Base-by-base conservation (phyloP, 2,113 vertebrate genomes). In the Erythrocercus mccallii region DNA sequence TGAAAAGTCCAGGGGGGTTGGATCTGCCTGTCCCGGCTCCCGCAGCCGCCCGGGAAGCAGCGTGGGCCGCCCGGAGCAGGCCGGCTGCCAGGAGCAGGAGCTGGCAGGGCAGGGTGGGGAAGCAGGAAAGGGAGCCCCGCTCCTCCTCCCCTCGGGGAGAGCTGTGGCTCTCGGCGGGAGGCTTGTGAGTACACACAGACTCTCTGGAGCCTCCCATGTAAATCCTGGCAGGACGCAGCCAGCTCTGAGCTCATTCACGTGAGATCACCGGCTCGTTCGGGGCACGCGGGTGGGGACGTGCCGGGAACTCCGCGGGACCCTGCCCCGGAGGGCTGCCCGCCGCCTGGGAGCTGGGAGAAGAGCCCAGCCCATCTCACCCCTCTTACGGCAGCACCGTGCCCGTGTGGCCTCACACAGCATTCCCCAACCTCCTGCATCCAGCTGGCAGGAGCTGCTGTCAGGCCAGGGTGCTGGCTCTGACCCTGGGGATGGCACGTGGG, bases 171-270 rank as follows among this genome's bases (percentile, higher is more conserved):
- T 93, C 91, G 62, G 80, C 86, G 13, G 94, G 91, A 92, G 93
- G 71, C 86, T 69, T 90, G 89, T 76, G 88, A 95, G 91, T 72
- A 80, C 90, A 93, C 95, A 91, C 92, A 95, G 96, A 97, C 96
- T 97, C 92, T 96, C 96, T 96, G 95, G 95, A 97, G 95, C 95
- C 96, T 95, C 86, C 91, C 92, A 95, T 94, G 95, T 92, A 94
- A 96, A 95, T 96, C 64, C 92, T 78, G 94, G 95, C 94, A 88
- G 86, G 86, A 86, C 77, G 86, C 83, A 95, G 95, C 94, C 96
- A 96, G 95, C 87, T 94, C 95, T 97, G 47, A 96, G 93, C 90
- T 95, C 93, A 95, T 95, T 74, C 96, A 95, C 94, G 87, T 94
- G 95, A 96, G 95, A 91, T 96, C 92, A 94, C 89, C 35, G 27